Evolutionary conservation across 2,797 vertebrate species (phyloP).

Genomic region (Graptemys geographica): DNA sequence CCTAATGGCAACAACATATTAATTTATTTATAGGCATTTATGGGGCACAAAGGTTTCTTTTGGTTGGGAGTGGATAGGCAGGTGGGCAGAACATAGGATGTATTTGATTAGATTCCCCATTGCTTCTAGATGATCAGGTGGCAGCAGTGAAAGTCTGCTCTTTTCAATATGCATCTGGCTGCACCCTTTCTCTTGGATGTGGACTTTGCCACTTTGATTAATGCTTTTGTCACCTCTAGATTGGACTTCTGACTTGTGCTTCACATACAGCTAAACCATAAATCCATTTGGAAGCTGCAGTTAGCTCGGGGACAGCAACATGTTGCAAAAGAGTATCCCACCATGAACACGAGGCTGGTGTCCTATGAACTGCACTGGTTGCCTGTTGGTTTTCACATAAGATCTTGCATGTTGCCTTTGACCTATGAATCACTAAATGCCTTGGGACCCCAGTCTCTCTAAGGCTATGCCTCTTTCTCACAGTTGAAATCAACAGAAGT

Average conservation of each 20-base stretch:
- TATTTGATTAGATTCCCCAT: not conserved
- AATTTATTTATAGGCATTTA: not conserved
- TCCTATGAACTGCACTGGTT: not conserved
- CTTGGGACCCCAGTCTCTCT: no score
- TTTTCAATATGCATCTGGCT: not conserved
- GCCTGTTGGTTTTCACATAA: not conserved
- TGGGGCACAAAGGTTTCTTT: not conserved
- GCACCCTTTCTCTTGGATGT: not conserved
- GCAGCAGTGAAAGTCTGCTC: not conserved
- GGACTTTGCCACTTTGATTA: not conserved
- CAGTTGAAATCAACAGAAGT: accelerated
- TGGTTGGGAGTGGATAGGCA: not conserved
- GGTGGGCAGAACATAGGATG: not conserved
- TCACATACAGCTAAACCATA: not conserved
- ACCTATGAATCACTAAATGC: accelerated
- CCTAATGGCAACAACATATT: not conserved
- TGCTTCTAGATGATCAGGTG: not conserved
- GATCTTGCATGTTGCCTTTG: not conserved
- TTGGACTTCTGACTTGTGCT: not conserved
- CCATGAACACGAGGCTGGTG: not conserved
- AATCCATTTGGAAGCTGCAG: not conserved
- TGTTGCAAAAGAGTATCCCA: not conserved
- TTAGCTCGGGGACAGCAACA: not conserved
- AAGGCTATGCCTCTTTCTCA: accelerated
- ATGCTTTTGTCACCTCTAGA: not conserved